Conservation (phyloP, 2,113 vertebrate species). For the Xerus inauris region DNA sequence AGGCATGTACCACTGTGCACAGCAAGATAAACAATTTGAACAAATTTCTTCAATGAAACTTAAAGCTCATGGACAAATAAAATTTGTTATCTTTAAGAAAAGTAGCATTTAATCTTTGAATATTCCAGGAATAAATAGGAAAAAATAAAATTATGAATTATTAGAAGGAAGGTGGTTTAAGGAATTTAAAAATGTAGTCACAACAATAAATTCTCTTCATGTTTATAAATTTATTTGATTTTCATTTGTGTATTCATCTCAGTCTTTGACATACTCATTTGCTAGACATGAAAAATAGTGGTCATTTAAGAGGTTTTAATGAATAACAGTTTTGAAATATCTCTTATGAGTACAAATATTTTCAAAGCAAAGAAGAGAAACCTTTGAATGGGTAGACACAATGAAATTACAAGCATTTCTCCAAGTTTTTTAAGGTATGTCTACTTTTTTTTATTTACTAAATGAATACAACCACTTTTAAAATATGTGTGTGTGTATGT, state of each 20-base stretch:
- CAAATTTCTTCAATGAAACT: constrained; percentile 69
- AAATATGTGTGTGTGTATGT: constrained; percentile 28
- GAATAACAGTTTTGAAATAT: constrained; percentile 67
- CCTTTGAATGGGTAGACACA: constrained; percentile 26
- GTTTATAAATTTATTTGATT: constrained; percentile 73
- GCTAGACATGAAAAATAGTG: constrained; percentile 64
- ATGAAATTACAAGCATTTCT: constrained; percentile 69
- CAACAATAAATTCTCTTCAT: constrained; percentile 58
- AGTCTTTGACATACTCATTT: constrained; percentile 53
- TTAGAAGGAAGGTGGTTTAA: constrained; percentile 24
- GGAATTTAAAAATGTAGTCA: constrained; percentile 65
- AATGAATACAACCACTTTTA: constrained; percentile 62
- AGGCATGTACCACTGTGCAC: too few species aligned
- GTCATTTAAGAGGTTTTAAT: constrained; percentile 57
- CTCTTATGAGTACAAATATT: constrained; percentile 72
- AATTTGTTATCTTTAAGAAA: constrained; percentile 13
- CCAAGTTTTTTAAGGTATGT: constrained; percentile 54
- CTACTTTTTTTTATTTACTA: constrained; percentile 62
- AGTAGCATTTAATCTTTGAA: constrained; percentile 46
- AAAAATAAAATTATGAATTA: background rate
- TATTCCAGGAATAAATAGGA: background rate
- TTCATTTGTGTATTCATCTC: constrained; percentile 53
- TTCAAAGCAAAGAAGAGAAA: constrained; percentile 57
- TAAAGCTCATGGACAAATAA: constrained; percentile 64
- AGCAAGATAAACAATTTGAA: constrained; percentile 45